phyloP scores from a whole-genome alignment of 2,797 vertebrate genomes.

The Micromesistius poutassou region DNA sequence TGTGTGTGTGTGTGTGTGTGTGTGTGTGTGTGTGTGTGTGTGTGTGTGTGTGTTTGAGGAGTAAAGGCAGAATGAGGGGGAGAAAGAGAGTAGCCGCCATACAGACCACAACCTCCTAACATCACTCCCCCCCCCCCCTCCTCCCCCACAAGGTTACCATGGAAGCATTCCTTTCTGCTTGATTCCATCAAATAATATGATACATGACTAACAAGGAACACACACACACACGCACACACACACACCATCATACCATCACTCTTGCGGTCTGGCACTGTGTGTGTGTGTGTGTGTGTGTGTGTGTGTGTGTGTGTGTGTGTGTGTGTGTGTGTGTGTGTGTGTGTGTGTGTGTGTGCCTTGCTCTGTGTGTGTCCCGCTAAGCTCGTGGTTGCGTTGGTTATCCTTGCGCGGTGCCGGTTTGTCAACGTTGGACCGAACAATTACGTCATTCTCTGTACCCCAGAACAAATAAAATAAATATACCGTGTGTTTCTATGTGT shows the following conservation, averaged over 20 bases:
- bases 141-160: conserved; percentile 23
- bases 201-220: conserved; percentile 29
- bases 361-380: background rate
- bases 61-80: background rate
- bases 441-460: too few relatives aligned
- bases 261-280: background rate
- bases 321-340: conserved; percentile 3
- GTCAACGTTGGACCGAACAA: too few relatives aligned
- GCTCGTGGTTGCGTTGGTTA: too few relatives aligned
- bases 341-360: too few relatives aligned
- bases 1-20: background rate
- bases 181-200: conserved; percentile 32
- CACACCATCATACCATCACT: too few relatives aligned
- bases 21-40: background rate
- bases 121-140: too few relatives aligned
- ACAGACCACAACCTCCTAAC: too few relatives aligned
- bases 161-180: conserved; percentile 33
- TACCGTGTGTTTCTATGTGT: too few relatives aligned
- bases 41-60: background rate
- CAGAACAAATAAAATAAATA: too few relatives aligned
- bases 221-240: conserved; percentile 17
- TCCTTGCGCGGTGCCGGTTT: too few relatives aligned
- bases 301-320: conserved; percentile 14
- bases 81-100: too few relatives aligned
- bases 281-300: conserved; percentile 15